Evolutionary conservation across 1,140 invertebrate species (phyloP).

Genomic region (Zaprionus camerounensis): DNA sequence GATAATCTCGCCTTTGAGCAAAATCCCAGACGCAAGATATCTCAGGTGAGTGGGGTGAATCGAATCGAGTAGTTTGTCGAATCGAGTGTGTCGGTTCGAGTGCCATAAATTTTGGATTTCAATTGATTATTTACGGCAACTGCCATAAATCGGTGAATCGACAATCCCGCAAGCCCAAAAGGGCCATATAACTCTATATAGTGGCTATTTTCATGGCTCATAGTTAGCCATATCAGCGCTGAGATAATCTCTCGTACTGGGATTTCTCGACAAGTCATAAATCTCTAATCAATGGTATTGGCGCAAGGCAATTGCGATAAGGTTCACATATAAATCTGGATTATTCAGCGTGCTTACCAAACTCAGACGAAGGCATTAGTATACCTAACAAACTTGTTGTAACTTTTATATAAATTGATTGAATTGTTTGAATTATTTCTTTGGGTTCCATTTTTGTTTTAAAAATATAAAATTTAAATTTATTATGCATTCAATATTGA

Average conservation of each 20-base stretch:
- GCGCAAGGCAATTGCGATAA: not conserved
- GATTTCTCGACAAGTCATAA: conserved; percentile 35
- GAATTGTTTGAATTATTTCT: too few species aligned
- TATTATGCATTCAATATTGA: too few species aligned
- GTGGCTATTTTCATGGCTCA: conserved; percentile 24
- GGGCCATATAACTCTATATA: not conserved
- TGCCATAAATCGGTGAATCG: conserved; percentile 29
- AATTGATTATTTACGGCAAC: conserved; percentile 13
- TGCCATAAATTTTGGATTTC: conserved; percentile 41
- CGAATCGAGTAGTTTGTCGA: conserved; percentile 25
- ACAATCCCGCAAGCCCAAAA: conserved; percentile 20
- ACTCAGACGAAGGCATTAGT: not conserved
- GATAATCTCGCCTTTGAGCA: conserved; percentile 82
- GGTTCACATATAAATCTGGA: conserved; percentile 1
- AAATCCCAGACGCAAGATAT: conserved; percentile 83
- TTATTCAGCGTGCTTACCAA: not conserved
- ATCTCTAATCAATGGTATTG: conserved; percentile 12
- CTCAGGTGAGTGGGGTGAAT: conserved; percentile 69
- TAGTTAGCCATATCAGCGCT: conserved; percentile 12
- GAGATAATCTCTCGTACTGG: conserved; percentile 34
- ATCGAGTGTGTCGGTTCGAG: conserved; percentile 27
- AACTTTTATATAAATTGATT: not conserved
- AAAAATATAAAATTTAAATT: not conserved
- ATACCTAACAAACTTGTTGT: not conserved
- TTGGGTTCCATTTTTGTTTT: not conserved